A percentile compares a stretch with the other conserved stretches of the same genome.
Conservation (phyloP, 2,797 vertebrate species). For the Periparus ater region DNA sequence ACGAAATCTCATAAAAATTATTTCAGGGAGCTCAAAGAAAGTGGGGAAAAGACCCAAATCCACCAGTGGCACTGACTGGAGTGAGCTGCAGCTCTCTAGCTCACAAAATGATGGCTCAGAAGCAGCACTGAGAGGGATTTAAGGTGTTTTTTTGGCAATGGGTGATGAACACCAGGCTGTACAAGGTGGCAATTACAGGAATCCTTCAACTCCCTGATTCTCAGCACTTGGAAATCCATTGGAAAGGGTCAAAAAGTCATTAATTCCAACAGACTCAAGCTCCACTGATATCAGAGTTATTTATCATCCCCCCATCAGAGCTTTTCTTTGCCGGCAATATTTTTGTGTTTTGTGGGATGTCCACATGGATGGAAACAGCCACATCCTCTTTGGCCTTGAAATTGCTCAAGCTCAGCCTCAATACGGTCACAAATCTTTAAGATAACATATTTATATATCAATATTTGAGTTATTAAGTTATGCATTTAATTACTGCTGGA, state of each 20-base stretch:
- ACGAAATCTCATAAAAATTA: neutral
- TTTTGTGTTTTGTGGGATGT: neutral
- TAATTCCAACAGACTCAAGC: neutral
- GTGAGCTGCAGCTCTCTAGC: neutral
- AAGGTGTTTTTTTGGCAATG: neutral
- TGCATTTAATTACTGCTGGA: neutral
- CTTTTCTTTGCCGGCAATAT: neutral
- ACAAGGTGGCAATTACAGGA: too few relatives aligned
- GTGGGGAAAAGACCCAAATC: neutral
- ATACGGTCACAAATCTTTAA: neutral
- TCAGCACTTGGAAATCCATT: neutral
- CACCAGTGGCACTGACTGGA: neutral
- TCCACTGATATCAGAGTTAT: neutral
- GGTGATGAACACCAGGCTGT: neutral
- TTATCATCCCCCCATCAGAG: neutral
- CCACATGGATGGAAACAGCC: neutral
- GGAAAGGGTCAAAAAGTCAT: neutral
- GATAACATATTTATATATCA: neutral
- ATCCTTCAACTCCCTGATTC: neutral
- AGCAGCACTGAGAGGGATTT: neutral
- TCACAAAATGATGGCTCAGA: neutral
- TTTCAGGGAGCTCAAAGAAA: neutral
- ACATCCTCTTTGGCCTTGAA: accelerated
- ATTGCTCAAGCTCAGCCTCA: neutral
- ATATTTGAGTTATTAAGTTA: neutral